Percentiles rank a stretch among this genome's conserved stretches.
These are phyloP conservation scores for Hydra vulgaris DNA, from an alignment of 30 jellyfish, hydroid and myxozoan species.

Conservation along the genomic window DNA sequence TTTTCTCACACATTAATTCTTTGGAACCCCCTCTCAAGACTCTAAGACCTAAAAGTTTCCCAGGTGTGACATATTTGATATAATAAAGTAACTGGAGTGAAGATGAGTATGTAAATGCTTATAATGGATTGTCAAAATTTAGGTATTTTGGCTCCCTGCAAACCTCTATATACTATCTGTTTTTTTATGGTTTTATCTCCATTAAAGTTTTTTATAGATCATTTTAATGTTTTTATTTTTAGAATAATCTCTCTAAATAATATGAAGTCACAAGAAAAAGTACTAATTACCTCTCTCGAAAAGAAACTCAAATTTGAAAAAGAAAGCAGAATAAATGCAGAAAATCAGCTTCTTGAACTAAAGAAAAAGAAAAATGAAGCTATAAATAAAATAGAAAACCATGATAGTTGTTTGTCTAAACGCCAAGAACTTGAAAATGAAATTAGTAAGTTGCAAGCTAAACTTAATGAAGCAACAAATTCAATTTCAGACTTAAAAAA, in stretches of 20 bases:
- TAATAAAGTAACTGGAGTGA: too few species aligned
- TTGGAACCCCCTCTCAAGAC: too few species aligned
- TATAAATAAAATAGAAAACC: constrained; percentile 55
- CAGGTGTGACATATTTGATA: too few species aligned
- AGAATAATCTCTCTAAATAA: constrained; percentile 48
- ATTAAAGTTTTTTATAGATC: background rate
- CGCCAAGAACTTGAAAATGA: constrained; percentile 93
- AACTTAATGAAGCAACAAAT: constrained; percentile 37
- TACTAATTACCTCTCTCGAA: constrained; percentile 58
- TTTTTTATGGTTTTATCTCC: too few species aligned
- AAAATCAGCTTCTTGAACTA: constrained; percentile 67
- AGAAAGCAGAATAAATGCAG: constrained; percentile 52
- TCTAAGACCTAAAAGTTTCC: too few species aligned
- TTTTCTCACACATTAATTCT: too few species aligned
- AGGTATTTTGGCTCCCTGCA: too few species aligned
- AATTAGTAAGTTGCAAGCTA: constrained; percentile 44
- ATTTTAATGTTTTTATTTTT: background rate
- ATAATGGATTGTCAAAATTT: too few species aligned
- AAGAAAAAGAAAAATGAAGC: constrained; percentile 47
- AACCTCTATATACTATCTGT: too few species aligned
- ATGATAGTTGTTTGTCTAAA: constrained; percentile 73
- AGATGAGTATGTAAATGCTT: too few species aligned
- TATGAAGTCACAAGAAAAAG: constrained; percentile 69
- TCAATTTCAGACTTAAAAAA: constrained; percentile 46
- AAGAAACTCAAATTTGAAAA: constrained; percentile 69